phyloP scores from a whole-genome alignment of 1,140 invertebrate genomes.

The Hyles euphorbiae region DNA sequence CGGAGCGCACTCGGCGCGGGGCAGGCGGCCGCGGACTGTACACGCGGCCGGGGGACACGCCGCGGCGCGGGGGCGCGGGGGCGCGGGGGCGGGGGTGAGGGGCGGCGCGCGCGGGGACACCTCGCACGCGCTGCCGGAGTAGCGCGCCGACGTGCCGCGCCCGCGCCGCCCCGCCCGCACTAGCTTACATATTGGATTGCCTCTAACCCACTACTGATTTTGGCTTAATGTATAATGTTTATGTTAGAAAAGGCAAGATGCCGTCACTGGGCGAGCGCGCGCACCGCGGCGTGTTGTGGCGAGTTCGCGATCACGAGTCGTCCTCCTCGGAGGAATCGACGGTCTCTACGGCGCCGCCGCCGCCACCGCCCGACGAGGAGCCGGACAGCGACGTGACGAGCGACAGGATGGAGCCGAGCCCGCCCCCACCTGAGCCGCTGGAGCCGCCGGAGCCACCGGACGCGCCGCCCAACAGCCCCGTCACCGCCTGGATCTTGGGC shows the following conservation, averaged over 20 bases:
- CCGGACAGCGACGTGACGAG: slow-evolving; percentile 66
- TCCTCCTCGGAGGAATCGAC: slow-evolving; percentile 66
- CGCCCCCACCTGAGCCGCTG: slow-evolving; percentile 44
- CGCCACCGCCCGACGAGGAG: slow-evolving; percentile 59
- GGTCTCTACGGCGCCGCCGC: slow-evolving; percentile 60
- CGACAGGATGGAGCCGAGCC: slow-evolving; percentile 59
- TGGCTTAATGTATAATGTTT: too few relatives aligned
- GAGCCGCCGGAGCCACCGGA: slow-evolving; percentile 65
- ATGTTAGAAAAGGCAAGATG: too few relatives aligned
- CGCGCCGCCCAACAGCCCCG: slow-evolving; percentile 75
- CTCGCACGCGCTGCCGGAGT: slow-evolving; percentile 9
- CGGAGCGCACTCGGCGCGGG: slow-evolving; percentile 17
- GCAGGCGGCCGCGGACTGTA: slow-evolving; percentile 36
- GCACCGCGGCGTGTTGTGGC: not conserved
- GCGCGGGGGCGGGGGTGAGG: not conserved
- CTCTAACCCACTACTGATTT: not conserved
- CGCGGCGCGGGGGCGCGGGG: too few relatives aligned
- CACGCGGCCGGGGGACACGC: slow-evolving; percentile 24
- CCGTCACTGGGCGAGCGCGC: not conserved
- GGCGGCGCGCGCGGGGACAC: slow-evolving; percentile 4
- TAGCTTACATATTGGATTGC: not conserved
- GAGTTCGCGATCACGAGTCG: slow-evolving; percentile 42
- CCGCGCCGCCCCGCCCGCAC: not conserved
- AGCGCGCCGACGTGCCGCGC: slow-evolving; percentile 4
- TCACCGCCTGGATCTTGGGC: slow-evolving; percentile 75